phyloP scores from a whole-genome alignment of 2,888 invertebrate genomes.

The Lycocerus yunnanus region DNA sequence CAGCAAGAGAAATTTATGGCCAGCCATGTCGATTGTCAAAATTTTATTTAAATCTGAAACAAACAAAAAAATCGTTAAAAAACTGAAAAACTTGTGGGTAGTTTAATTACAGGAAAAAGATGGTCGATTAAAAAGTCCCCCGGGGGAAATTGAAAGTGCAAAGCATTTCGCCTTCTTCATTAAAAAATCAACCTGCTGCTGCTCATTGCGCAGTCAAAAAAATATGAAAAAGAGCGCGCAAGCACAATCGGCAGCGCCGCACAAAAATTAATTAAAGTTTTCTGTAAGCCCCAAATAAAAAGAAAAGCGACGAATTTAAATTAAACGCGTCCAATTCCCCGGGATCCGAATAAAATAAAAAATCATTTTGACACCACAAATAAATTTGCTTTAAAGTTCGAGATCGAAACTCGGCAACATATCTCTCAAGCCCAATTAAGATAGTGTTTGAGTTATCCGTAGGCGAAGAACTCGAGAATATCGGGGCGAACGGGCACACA shows the following conservation, averaged over 20 bases:
- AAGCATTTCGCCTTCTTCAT: neutral
- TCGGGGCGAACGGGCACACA: constrained; percentile 15
- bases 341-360: neutral
- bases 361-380: neutral
- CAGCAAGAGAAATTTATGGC: constrained; percentile 51
- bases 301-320: constrained; percentile 21
- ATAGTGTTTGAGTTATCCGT: constrained; percentile 30
- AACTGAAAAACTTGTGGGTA: neutral
- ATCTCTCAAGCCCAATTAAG: constrained; percentile 34
- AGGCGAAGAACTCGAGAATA: constrained; percentile 22
- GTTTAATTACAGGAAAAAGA: neutral
- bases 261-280: constrained; percentile 11
- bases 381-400: neutral
- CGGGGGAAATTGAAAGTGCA: neutral
- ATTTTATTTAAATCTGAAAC: constrained; percentile 24
- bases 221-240: constrained; percentile 5
- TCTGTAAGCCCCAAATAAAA: constrained; percentile 1
- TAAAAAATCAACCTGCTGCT: constrained; percentile 12
- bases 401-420: neutral
- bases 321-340: constrained; percentile 8
- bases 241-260: neutral
- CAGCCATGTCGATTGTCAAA: constrained; percentile 44
- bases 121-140: neutral
- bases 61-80: constrained; percentile 17
- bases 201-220: neutral